Base-by-base conservation (phyloP, 2,888 invertebrate species). In the Drosophila pullipes region DNA sequence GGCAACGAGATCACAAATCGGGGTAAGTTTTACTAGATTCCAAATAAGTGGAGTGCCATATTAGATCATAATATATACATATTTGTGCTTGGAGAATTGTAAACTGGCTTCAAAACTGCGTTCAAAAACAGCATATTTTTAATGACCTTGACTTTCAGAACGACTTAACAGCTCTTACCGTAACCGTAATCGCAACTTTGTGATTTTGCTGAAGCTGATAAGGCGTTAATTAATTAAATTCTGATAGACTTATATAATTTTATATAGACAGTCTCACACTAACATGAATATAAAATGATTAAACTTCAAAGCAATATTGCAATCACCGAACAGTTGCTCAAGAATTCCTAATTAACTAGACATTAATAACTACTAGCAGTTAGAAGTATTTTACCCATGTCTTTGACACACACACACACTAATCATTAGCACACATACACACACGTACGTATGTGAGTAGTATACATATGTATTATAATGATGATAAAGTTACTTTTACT, bases 1-100 rank as follows among this genome's bases (percentile, higher is more conserved):
- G 93, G 93, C 75, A 93, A 93, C 69, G 93, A 93, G 87, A 92
- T 92, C 70, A 93, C 92, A 75, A 93, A 90, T 88, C 91, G 93
- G 74, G 93, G 93, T 93, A 77, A 87, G 92, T 49, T 41, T 3
- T 4, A 2, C 4, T 18, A 6, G 16, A n/a, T 10, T 4, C 13
- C 13, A 28, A 1, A 49, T 7, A 4, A 49, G 16, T 18, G 2
- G 49, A 44, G 4, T 18, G 4, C 44, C 22, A n/a, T 35, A 35
- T 16, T 35, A 16, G 5, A 16, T 35, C 35, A 49, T 13, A 22
- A 22, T 22, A 22, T 22, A 44, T 22, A n/a, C n/a, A 7, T 25
- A 22, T 22, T 22, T 22, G 22, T 22, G 22, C 22, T 22, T 22
- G 25, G 25, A 25, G 25, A 25, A 11, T 13, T n/a, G 5, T 39